Base-by-base conservation (phyloP, 2,797 vertebrate species). In the Euphonia xanthogaster region DNA sequence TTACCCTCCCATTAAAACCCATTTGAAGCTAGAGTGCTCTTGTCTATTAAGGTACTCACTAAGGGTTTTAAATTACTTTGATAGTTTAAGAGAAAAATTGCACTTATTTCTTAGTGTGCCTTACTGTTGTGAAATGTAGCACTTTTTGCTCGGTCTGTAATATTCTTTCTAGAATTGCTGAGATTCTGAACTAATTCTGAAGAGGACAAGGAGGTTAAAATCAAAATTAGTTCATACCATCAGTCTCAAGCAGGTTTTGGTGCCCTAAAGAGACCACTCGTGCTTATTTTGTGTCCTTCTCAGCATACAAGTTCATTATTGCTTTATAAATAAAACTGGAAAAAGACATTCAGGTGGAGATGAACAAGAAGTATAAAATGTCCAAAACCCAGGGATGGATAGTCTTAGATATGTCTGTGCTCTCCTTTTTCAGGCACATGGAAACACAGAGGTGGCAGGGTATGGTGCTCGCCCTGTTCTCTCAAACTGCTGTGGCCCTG, bases 11-110 rank as follows among this genome's bases (percentile, higher is more conserved):
- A 93, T 96, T 96, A 94, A 95, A 97, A 97, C 91, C 61, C 87
- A 94, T 97, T 96, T 96, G 93, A 96, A 97, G 90, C 84, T 86
- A 92, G 92, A 96, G 91, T 94, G 71, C 81, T 95, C 91, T 93
- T 96, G 93, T 94, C 84, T 95, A 83, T 96, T 94, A 92, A 95
- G 77, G 58, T 83, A 58, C 85, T 94, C 77, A 67, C 76, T 65
- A 85, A 84, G 63, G 82, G 61, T 85, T 94, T 97, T 96, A 97
- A 94, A 96, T 97, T 95, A 88, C 92, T 94, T 94, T 53, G 80
- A 35, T 83, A 93, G 67, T 80, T 93, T 94, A 92, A 94, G 75
- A 68, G 57, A 82, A 90, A 92, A 90, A 93, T 75, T 83, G 47
- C 1, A 0, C 25, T 82, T 92, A 92, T 82, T 94, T 94, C 70